These are phyloP conservation scores for Corythornis madagascariensis DNA, from an alignment of 2,113 vertebrate species.

Conservation along the genomic window DNA sequence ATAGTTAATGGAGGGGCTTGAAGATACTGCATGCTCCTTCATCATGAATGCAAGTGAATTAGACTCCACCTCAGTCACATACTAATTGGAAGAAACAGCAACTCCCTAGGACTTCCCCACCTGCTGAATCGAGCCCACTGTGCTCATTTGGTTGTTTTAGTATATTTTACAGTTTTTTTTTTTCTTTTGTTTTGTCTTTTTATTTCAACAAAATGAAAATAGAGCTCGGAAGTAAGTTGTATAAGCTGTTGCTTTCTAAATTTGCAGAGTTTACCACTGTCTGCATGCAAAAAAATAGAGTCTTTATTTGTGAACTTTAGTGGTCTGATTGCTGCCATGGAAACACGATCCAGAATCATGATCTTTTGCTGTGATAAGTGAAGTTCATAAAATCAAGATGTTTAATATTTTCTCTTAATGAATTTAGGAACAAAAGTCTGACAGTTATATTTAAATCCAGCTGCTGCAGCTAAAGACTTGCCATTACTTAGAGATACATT, in stretches of 20 bases:
- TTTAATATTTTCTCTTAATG: slow-evolving; percentile 33
- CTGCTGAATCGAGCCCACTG: slow-evolving; percentile 71
- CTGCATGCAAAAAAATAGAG: slow-evolving; percentile 93
- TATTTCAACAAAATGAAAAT: slow-evolving; percentile 98
- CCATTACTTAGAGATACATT: neutral
- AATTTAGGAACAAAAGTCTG: slow-evolving; percentile 31
- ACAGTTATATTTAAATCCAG: slow-evolving; percentile 66
- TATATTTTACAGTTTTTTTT: slow-evolving; percentile 82
- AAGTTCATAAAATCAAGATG: slow-evolving; percentile 85
- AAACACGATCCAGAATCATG: slow-evolving; percentile 83
- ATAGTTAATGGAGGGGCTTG: neutral
- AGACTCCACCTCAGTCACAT: neutral
- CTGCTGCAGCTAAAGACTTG: slow-evolving; percentile 75
- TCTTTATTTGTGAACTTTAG: slow-evolving; percentile 87
- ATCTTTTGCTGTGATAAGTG: slow-evolving; percentile 97
- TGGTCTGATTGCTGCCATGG: slow-evolving; percentile 86
- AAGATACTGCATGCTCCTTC: neutral
- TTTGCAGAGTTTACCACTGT: slow-evolving; percentile 84
- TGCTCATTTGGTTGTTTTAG: slow-evolving; percentile 69
- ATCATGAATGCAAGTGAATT: neutral
- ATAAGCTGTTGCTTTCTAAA: slow-evolving; percentile 83
- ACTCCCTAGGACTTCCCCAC: neutral
- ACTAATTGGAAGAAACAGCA: neutral
- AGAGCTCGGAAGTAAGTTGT: slow-evolving; percentile 99
- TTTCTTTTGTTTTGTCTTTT: slow-evolving; percentile 89